Percentiles rank a stretch among this genome's conserved stretches.
Conservation (phyloP, 2,113 vertebrate genomes). For the Protomyctophum bolini region DNA sequence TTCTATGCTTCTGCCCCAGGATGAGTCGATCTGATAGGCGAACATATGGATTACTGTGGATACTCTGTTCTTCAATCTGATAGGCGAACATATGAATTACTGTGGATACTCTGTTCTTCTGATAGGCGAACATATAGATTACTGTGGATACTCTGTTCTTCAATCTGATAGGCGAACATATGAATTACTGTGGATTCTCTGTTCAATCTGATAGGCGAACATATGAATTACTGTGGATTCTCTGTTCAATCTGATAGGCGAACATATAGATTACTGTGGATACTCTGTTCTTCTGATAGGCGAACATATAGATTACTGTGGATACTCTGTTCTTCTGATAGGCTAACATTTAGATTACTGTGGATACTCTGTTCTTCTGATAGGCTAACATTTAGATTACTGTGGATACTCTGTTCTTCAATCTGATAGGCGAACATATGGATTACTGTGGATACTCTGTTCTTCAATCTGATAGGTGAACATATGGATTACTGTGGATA, state of each 20-base stretch:
- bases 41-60: constrained; percentile 97
- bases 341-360: constrained; percentile 99
- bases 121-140: too few species aligned
- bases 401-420: constrained; percentile 97
- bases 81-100: too few species aligned
- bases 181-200: constrained; percentile 97
- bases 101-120: constrained; percentile 97
- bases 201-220: too few species aligned
- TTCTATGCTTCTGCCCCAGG: constrained; percentile 95
- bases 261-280: constrained; percentile 98
- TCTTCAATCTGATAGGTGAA: too few species aligned
- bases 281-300: constrained; percentile 97
- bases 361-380: constrained; percentile 95
- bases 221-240: constrained; percentile 98
- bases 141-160: constrained; percentile 96
- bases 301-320: constrained; percentile 99
- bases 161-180: too few species aligned
- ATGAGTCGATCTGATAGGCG: constrained; percentile 97
- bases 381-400: too few species aligned
- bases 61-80: constrained; percentile 97
- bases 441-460: constrained; percentile 98
- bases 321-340: constrained; percentile 96
- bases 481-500: constrained; percentile 99
- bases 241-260: too few species aligned
- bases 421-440: too few species aligned